Percentiles rank a stretch among this genome's conserved stretches.
Evolutionary conservation across 2,888 invertebrate species (phyloP).

Genomic region (Nomada fucata): DNA sequence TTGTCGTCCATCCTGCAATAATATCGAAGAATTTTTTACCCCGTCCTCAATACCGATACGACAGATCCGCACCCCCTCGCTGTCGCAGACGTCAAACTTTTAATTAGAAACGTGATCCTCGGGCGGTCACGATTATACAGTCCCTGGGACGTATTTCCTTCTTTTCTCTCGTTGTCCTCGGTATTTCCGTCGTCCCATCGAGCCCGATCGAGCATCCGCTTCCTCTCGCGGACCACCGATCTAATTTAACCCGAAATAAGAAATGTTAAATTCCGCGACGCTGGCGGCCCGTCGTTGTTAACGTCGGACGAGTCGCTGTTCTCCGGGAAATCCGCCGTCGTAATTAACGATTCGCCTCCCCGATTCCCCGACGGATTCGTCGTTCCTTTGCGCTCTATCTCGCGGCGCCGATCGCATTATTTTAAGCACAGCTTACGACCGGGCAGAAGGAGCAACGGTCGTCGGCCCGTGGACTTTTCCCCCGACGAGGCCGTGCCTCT

Average conservation of each 20-base stretch:
- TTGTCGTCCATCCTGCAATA: too few relatives aligned
- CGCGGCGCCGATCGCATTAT: constrained; percentile 11
- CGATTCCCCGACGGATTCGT: not conserved
- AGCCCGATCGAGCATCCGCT: constrained; percentile 35
- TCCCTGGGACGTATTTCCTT: not conserved
- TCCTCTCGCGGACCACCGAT: constrained; percentile 18
- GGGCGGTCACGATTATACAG: constrained; percentile 16
- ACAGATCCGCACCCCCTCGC: constrained; percentile 5
- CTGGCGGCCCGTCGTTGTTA: not conserved
- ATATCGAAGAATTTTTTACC: not conserved
- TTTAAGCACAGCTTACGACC: not conserved
- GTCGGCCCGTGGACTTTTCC: constrained; percentile 38
- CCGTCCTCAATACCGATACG: constrained; percentile 26
- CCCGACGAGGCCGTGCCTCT: constrained; percentile 26
- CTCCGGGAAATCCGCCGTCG: not conserved
- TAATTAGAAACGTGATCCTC: constrained; percentile 65
- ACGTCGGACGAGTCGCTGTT: not conserved
- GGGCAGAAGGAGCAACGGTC: not conserved
- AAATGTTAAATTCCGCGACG: constrained; percentile 1
- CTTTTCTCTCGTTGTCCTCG: not conserved
- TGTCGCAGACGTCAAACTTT: constrained; percentile 55
- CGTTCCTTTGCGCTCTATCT: not conserved
- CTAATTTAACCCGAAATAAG: constrained; percentile 46
- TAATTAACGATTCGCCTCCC: constrained; percentile 15
- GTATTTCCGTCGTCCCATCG: constrained; percentile 30